Percentiles rank a stretch among this genome's conserved stretches.
Conservation (phyloP, 2,797 vertebrate species). For the Simalia tracyae region DNA sequence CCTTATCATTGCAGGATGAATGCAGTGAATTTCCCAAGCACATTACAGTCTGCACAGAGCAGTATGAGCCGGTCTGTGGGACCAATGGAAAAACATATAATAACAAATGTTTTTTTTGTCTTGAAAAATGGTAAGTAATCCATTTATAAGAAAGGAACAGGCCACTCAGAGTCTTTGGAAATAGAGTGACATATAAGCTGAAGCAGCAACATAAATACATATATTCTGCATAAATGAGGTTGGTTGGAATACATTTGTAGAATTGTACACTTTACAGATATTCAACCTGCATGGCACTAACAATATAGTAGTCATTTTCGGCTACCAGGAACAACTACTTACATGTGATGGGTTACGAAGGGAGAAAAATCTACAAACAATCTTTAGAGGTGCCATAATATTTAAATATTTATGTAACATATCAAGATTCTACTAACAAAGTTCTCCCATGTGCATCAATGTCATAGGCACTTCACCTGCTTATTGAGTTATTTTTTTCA, state of each 20-base stretch:
- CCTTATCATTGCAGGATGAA: not conserved
- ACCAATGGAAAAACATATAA: not conserved
- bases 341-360: not conserved
- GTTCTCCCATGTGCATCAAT: not conserved
- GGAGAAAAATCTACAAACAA: not conserved
- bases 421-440: not conserved
- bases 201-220: not conserved
- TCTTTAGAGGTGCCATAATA: not conserved
- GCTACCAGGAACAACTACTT: not conserved
- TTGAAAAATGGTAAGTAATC: not conserved
- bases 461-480: not conserved
- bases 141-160: not conserved
- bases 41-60: not conserved
- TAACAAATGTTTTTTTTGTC: not conserved
- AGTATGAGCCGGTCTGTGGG: not conserved
- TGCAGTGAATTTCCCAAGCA: not conserved
- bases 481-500: not conserved
- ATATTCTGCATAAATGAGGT: not conserved
- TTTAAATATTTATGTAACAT: not conserved
- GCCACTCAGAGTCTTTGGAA: not conserved
- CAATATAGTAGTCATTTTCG: not conserved
- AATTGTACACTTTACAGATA: not conserved
- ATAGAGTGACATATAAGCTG: not conserved
- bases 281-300: not conserved
- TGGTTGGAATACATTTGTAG: not conserved